phyloP scores from a whole-genome alignment of 2,888 invertebrate genomes.

The Sinodicranocentrus sp. region DNA sequence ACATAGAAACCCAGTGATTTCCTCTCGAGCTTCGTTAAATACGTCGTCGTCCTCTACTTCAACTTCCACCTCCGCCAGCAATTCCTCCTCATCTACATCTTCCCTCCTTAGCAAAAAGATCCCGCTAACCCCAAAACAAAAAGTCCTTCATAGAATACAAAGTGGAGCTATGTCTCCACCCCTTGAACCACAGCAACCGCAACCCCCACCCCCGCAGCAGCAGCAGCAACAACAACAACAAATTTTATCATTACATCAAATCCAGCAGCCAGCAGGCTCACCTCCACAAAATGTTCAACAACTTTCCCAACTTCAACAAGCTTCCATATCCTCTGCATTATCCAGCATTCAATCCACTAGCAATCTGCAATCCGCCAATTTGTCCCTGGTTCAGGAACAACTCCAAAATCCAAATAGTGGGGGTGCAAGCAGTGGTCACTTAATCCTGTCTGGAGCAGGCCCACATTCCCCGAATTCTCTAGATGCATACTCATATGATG shows the following conservation, averaged over 20 bases:
- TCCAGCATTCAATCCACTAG: slow-evolving; percentile 27
- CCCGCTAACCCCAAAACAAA: slow-evolving; percentile 75
- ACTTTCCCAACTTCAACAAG: slow-evolving; percentile 42
- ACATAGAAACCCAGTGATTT: slow-evolving; percentile 66
- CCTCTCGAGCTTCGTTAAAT: slow-evolving; percentile 47
- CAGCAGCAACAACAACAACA: slow-evolving; percentile 55
- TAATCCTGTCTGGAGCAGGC: slow-evolving; percentile 35
- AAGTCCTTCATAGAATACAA: slow-evolving; percentile 74
- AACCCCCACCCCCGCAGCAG: slow-evolving; percentile 39
- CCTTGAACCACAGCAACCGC: slow-evolving; percentile 47
- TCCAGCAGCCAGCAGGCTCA: slow-evolving; percentile 32
- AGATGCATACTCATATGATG: slow-evolving; percentile 69
- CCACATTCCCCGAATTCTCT: slow-evolving; percentile 69
- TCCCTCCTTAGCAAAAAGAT: slow-evolving; percentile 70
- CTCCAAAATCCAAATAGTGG: slow-evolving; percentile 19
- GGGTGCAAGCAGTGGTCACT: slow-evolving; percentile 16
- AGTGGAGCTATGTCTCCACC: slow-evolving; percentile 67
- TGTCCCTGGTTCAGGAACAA: slow-evolving; percentile 39
- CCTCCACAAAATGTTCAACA: slow-evolving; percentile 54
- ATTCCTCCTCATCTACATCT: slow-evolving; percentile 11
- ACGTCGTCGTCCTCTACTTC: slow-evolving; percentile 36
- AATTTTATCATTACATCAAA: slow-evolving; percentile 42
- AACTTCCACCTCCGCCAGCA: neutral
- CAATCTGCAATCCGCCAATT: slow-evolving; percentile 30
- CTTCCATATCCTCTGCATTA: slow-evolving; percentile 33